These are phyloP conservation scores for Bolborhynchus lineola DNA, from an alignment of 2,113 vertebrate genomes.

Conservation along the genomic window DNA sequence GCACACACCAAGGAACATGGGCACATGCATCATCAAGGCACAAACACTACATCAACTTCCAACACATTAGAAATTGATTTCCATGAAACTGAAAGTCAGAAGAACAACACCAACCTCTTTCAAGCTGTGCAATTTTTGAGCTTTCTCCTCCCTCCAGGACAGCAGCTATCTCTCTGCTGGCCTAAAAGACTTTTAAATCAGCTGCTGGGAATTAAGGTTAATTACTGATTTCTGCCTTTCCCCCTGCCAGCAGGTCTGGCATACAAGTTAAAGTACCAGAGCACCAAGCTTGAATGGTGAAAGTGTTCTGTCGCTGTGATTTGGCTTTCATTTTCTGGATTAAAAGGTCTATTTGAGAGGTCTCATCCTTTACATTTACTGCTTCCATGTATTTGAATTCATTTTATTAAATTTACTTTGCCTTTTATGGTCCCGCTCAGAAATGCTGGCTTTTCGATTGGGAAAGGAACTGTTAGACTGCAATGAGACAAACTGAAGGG, in stretches of 20 bases:
- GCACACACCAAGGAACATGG: fast-evolving
- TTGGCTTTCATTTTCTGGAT: background rate
- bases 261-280: background rate
- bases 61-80: fast-evolving
- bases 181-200: background rate
- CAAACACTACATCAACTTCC: fast-evolving
- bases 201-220: background rate
- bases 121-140: fast-evolving
- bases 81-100: fast-evolving
- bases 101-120: background rate
- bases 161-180: fast-evolving
- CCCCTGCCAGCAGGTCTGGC: background rate
- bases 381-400: background rate
- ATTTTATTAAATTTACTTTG: background rate
- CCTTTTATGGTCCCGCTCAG: background rate
- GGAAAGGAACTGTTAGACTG: background rate
- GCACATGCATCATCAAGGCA: fast-evolving
- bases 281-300: background rate
- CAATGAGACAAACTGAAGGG: background rate
- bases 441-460: background rate
- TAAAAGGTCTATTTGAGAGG: background rate
- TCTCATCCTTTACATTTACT: background rate
- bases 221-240: background rate
- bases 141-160: background rate
- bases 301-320: background rate